Conservation (phyloP, 1,140 invertebrate species). For the Lordiphosa collinella region DNA sequence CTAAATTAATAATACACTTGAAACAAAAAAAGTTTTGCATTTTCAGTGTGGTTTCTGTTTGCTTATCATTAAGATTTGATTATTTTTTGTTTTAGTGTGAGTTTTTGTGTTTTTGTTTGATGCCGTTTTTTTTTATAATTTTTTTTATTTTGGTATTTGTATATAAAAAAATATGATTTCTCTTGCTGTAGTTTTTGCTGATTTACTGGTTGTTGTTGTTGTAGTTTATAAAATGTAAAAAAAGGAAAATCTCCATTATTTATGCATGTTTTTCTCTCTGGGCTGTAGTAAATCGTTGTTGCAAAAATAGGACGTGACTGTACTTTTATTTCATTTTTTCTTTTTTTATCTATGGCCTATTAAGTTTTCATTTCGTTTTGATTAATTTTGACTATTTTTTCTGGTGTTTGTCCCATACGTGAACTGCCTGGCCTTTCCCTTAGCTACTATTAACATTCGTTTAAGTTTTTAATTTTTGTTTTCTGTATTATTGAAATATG, state of each 20-base stretch:
- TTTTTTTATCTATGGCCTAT: slow-evolving; percentile 56
- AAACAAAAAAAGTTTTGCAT: slow-evolving; percentile 48
- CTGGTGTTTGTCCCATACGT: slow-evolving; percentile 19
- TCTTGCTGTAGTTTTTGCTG: slow-evolving; percentile 40
- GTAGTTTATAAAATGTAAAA: slow-evolving; percentile 3
- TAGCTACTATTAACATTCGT: slow-evolving; percentile 52
- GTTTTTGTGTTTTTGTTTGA: slow-evolving; percentile 28
- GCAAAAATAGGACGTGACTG: slow-evolving; percentile 80
- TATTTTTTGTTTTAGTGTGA: no score
- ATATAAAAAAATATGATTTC: slow-evolving; percentile 71
- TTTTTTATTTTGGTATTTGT: slow-evolving; percentile 35
- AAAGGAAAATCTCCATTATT: no score
- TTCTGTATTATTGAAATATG: slow-evolving; percentile 64
- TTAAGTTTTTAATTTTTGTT: slow-evolving; percentile 48
- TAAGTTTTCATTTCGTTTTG: slow-evolving; percentile 46
- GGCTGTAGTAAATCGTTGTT: slow-evolving; percentile 76
- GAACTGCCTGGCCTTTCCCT: slow-evolving; percentile 35
- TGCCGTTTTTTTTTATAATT: slow-evolving; percentile 10
- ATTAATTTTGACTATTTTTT: slow-evolving; percentile 73
- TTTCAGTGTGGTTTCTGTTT: slow-evolving; percentile 43
- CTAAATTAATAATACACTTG: slow-evolving; percentile 63
- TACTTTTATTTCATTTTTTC: slow-evolving; percentile 63
- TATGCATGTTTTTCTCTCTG: no score
- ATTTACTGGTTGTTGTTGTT: slow-evolving; percentile 10
- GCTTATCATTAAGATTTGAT: slow-evolving; percentile 65